These are phyloP conservation scores for Montipora cactus DNA, from an alignment of 64 coral and sea anemone species.

Conservation along the genomic window DNA sequence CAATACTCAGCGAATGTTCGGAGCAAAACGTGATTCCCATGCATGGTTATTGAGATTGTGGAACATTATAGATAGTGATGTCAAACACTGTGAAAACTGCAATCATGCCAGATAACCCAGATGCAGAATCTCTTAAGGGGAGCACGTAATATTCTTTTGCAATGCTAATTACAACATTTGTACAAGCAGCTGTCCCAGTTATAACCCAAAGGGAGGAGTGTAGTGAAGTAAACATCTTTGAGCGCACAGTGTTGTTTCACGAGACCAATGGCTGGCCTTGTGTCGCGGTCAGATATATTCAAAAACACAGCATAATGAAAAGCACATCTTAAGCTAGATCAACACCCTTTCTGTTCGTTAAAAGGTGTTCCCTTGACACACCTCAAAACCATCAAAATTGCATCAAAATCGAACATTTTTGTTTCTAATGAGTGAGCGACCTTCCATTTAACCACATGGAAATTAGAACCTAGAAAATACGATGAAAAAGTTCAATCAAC, in stretches of 20 bases:
- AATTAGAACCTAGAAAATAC: too few species aligned
- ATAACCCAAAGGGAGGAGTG: not conserved
- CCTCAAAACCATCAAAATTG: too few species aligned
- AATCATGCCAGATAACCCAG: not conserved
- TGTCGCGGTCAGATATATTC: not conserved
- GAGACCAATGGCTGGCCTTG: not conserved
- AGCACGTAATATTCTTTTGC: conserved; percentile 17
- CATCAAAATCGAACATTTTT: too few species aligned
- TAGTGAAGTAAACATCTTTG: too few species aligned
- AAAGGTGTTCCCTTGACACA: too few species aligned
- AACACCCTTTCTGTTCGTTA: too few species aligned
- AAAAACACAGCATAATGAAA: too few species aligned
- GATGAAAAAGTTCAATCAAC: too few species aligned
- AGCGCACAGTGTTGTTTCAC: too few species aligned
- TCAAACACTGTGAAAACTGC: conserved; percentile 33
- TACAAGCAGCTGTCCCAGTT: not conserved
- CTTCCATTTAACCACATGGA: too few species aligned
- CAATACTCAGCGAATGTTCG: not conserved
- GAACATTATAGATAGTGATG: conserved; percentile 54
- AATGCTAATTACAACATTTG: conserved; percentile 44
- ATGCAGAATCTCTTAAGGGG: not conserved
- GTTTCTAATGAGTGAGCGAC: too few species aligned
- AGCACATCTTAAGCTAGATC: too few species aligned
- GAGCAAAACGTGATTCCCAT: conserved; percentile 18
- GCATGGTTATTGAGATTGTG: conserved; percentile 54